These are phyloP conservation scores for Aphis gossypii DNA, from an alignment of 1,140 invertebrate genomes.

Conservation along the genomic window DNA sequence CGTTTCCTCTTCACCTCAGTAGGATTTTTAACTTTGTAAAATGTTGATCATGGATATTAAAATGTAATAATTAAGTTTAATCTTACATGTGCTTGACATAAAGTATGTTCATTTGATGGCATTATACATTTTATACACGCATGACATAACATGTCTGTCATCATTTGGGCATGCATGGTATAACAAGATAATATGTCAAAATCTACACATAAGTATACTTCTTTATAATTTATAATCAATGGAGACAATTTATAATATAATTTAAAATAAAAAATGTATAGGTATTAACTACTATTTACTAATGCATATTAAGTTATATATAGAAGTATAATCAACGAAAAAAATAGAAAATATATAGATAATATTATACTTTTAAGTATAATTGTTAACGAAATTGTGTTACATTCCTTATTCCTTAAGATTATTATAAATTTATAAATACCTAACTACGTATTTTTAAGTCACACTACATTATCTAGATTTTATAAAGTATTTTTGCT, in stretches of 20 bases:
- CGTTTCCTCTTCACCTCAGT: neutral
- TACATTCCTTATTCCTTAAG: neutral
- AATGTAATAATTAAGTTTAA: neutral
- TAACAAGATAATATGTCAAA: neutral
- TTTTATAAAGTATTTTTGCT: neutral
- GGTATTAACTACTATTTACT: neutral
- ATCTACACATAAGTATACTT: neutral
- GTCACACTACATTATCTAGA: neutral
- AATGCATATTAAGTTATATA: neutral
- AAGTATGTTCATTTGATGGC: neutral
- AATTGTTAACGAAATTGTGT: neutral
- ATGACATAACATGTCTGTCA: slow-evolving; percentile 1
- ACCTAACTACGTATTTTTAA: neutral
- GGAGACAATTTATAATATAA: neutral
- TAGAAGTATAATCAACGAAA: neutral
- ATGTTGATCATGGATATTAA: neutral
- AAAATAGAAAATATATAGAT: neutral
- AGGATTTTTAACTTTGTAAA: neutral
- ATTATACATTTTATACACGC: neutral
- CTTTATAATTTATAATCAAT: neutral
- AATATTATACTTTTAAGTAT: slow-evolving; percentile 3
- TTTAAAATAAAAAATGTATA: too few relatives aligned
- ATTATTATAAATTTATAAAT: neutral
- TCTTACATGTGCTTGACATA: neutral
- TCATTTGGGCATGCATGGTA: neutral